Conservation (phyloP, 2,888 invertebrate genomes). For the Plagodis pulveraria region DNA sequence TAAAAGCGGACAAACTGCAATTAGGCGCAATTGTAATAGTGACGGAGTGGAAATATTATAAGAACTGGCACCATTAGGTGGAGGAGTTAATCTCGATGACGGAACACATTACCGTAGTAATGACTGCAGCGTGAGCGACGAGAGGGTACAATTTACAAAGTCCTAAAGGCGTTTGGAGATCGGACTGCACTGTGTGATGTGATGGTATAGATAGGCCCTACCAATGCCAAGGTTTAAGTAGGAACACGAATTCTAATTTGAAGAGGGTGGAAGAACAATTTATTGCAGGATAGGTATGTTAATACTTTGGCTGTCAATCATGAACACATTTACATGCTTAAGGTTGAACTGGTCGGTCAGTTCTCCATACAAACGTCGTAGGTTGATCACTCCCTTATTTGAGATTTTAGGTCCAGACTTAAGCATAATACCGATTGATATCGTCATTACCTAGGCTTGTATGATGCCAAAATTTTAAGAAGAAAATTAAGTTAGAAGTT, state of each 20-base stretch:
- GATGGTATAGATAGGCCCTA: constrained; percentile 15
- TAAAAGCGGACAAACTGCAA: constrained; percentile 81
- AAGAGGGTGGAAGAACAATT: too few species aligned
- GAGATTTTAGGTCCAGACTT: too few species aligned
- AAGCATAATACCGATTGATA: too few species aligned
- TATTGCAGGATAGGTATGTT: too few species aligned
- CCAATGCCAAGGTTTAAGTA: constrained; percentile 26
- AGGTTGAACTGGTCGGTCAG: too few species aligned
- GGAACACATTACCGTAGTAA: constrained; percentile 80
- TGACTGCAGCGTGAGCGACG: constrained; percentile 76
- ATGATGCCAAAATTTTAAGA: too few species aligned
- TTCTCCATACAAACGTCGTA: too few species aligned
- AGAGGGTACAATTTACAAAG: constrained; percentile 73
- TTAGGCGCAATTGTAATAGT: constrained; percentile 70
- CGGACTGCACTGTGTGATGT: constrained; percentile 6
- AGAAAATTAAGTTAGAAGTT: too few species aligned
- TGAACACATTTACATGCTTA: too few species aligned
- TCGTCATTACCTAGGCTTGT: too few species aligned
- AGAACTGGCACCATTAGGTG: constrained; percentile 68
- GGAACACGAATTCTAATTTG: neutral
- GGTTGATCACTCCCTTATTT: too few species aligned
- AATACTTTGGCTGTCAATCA: too few species aligned
- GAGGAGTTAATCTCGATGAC: constrained; percentile 82
- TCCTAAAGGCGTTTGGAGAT: constrained; percentile 70
- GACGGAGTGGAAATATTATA: constrained; percentile 71